Base-by-base conservation (phyloP, 37 sponge, comb jelly and placozoan species). In the Diacarnus erythraeanus region DNA sequence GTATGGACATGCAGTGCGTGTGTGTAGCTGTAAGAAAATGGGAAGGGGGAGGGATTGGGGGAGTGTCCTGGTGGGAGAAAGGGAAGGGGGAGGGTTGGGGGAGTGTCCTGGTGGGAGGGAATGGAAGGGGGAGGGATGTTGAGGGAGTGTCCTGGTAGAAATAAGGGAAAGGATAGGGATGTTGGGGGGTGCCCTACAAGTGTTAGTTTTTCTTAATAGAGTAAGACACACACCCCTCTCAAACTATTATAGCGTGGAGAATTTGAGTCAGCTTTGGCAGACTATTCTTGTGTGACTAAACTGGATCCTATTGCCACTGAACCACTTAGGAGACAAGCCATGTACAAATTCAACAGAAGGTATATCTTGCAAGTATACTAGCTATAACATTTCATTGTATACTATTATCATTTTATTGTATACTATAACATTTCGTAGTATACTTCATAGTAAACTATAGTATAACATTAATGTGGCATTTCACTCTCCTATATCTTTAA, bases 311-410 rank as follows among this genome's bases (percentile, higher is more conserved):
- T 42, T 54, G 82, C 86, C 64, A 79, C 71, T n/a, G 81, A 74
- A 57, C 87, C 92, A 15, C 70, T 91, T 0, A 72, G 70, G 37
- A 88, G 90, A 86, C 89, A 86, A 57, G 96, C 84, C 51, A 81
- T 80, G 60, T 80, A 89, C 84, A 78, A 76, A 42, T 89, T 68
- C 57, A 79, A 80, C 0, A 69, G 30, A 3, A 57, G 54, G 89
- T 89, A 72, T 10, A 15, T 47, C 51, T 47, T 6, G 10, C 51
- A n/a, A 18, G 27, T 9, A 36, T 20, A n/a, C n/a, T n/a, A n/a
- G n/a, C n/a, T n/a, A n/a, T n/a, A n/a, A n/a, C n/a, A n/a, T n/a
- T n/a, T n/a, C n/a, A n/a, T n/a, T n/a, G n/a, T n/a, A n/a, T n/a
- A n/a, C 37, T 6, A 36, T 3, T 69, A 69, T 17, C 47, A 23